phyloP scores from a whole-genome alignment of 2,888 invertebrate species.

The Listrodromus nycthemerus region DNA sequence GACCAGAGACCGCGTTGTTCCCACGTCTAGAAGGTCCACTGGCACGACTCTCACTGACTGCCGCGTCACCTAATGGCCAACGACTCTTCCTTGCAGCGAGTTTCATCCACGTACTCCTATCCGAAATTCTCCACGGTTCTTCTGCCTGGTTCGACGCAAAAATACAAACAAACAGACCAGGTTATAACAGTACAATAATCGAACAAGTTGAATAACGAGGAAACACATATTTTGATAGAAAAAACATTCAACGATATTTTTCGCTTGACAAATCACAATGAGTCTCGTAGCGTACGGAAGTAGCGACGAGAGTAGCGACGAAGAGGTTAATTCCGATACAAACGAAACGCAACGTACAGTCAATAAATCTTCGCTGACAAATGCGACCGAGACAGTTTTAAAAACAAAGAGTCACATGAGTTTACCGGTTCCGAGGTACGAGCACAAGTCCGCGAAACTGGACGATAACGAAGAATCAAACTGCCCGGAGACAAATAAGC shows the following conservation, averaged over 20 bases:
- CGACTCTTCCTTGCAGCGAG: neutral
- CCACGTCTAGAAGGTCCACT: neutral
- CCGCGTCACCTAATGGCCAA: neutral
- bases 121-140: neutral
- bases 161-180: neutral
- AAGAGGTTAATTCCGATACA: conserved; percentile 71
- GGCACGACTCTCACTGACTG: neutral
- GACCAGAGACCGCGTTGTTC: neutral
- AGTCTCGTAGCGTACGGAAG: conserved; percentile 82
- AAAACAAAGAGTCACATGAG: conserved; percentile 24
- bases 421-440: conserved; percentile 49
- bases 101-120: neutral
- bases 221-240: neutral
- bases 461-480: conserved; percentile 3
- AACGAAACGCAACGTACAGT: conserved; percentile 24
- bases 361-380: conserved; percentile 6
- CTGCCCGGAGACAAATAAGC: neutral
- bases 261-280: conserved; percentile 67
- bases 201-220: neutral
- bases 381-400: conserved; percentile 4
- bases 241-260: neutral
- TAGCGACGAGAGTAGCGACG: conserved; percentile 80
- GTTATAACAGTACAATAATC: neutral
- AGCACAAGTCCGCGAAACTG: neutral
- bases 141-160: neutral